phyloP scores from a whole-genome alignment of 1,140 invertebrate species.

The Pseudomyrmex gracilis region DNA sequence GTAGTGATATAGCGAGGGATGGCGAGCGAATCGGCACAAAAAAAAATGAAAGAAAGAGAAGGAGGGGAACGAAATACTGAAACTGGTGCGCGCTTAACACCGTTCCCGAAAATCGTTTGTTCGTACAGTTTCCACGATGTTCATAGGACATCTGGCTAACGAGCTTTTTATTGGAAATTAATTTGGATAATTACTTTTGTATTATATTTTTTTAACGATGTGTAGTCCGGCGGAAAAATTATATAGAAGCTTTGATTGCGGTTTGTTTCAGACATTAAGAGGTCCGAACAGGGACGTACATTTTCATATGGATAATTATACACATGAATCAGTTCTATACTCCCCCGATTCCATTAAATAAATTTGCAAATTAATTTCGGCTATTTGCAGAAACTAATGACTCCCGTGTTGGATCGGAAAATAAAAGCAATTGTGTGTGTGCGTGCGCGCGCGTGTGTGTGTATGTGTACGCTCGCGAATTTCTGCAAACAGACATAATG shows the following conservation, averaged over 20 bases:
- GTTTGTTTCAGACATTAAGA: constrained; percentile 8
- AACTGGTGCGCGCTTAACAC: constrained; percentile 71
- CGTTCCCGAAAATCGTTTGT: constrained; percentile 73
- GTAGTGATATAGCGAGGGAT: constrained; percentile 65
- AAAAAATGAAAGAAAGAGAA: constrained; percentile 20
- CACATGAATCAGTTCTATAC: background rate
- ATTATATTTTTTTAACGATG: constrained; percentile 38
- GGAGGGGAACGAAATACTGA: constrained; percentile 67
- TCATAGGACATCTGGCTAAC: constrained; percentile 50
- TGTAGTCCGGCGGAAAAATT: background rate
- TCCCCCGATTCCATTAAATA: background rate
- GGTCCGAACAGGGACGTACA: background rate
- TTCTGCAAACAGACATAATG: constrained; percentile 52
- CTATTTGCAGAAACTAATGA: constrained; percentile 10
- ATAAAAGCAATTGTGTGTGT: background rate
- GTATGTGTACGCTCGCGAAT: background rate
- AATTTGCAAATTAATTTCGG: constrained; percentile 25
- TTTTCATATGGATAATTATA: background rate
- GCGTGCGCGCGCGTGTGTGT: background rate
- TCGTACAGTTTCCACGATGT: constrained; percentile 51
- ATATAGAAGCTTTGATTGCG: background rate
- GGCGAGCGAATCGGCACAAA: constrained; percentile 44
- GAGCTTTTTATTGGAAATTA: constrained; percentile 61
- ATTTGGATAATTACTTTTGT: constrained; percentile 31
- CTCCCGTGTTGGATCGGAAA: background rate